Base-by-base conservation (phyloP, 1,140 invertebrate species). In the Bradynema listronoti region DNA sequence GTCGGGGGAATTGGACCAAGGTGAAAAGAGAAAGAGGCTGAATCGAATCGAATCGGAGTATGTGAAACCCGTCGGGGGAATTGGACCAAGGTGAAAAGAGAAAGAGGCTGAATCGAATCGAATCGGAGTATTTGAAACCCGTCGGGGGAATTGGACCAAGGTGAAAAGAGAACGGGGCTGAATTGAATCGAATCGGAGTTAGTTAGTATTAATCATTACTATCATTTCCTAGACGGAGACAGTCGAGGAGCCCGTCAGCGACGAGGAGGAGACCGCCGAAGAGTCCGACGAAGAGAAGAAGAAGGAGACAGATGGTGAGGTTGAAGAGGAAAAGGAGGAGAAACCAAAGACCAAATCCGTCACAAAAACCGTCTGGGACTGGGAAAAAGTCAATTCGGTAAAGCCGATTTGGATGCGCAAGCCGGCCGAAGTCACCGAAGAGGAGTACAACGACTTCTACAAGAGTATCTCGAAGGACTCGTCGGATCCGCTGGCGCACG, bases 391-490 rank as follows among this genome's bases (percentile, higher is more conserved):
- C 65, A 99, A 99, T 79, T 87, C 57, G 14, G 87, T 88, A 58
- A 96, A 97, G 80, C 92, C 93, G 11, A 91, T 97, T 78, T 97
- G 93, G 93, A 93, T 90, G 1, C 83, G 88, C 71, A 95, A 95
- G 82, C 84, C 90, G 7, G 77, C 81, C 29, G 89, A 95, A 56
- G 88, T 96, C 22, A 81, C 82, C 22, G 87, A 92, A 46, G 84
- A 86, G 2, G 91, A 96, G 78, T 97, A 97, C 80, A 84, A 85
- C 36, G 87, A 88, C 68, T 98, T 97, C 80, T 97, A 95, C 82
- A 91, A 91, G 77, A 85, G 87, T 11, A 82, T 97, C 45, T 91
- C 90, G 36, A 95, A 93, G 79, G 91, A 94, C 76, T 83, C 81
- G n/a, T 85, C 87, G 53, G 86, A 88, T 22, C 91, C 91, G 3